Base-by-base conservation (phyloP, 2,888 invertebrate species). In the Archips crataeganus region DNA sequence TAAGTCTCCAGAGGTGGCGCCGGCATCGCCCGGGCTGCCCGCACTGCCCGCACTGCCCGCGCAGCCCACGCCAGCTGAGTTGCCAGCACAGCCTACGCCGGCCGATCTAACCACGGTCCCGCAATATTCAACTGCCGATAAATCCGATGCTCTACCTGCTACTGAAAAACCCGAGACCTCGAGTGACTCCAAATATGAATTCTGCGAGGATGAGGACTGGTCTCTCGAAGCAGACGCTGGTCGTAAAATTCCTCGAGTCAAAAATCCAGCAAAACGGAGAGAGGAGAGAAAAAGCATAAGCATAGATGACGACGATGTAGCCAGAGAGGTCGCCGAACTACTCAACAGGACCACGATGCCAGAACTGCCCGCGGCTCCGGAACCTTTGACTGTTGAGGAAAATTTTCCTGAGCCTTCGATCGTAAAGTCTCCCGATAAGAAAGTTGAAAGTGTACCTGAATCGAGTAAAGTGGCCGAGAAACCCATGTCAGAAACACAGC, bases 181-280 rank as follows among this genome's bases (percentile, higher is more conserved):
- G 0, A 92, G 90, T 78, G 92, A 96, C 69, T 96, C 97, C 0
- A 97, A 97, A 85, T 98, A 97, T 84, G 97, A 98, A 86, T 97
- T 97, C 85, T 96, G 97, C 78, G 97, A 97, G 76, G 97, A 97
- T 78, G 96, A 97, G 84, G 95, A 95, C 81, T 94, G 95, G 93
- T 93, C 94, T 11, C 90, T 95, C 72, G 95, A 95, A 81, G 90
- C 91, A 34, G 95, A 93, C 77, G 91, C 86, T 45, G 95, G 96
- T 13, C 92, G 96, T 77, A 97, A 97, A 91, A 96, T 97, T 78
- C 96, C 96, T 0, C 91, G 96, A 69, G 95, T 96, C 3, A 93
- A 91, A 77, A 94, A 93, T 81, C 89, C 92, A 42, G 84, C 85
- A 5, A 90, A 90, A 79, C 85, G 90, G 62, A 92, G 90, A 77